phyloP scores from a whole-genome alignment of 2,113 vertebrate species.

The Erythrolamprus reginae region DNA sequence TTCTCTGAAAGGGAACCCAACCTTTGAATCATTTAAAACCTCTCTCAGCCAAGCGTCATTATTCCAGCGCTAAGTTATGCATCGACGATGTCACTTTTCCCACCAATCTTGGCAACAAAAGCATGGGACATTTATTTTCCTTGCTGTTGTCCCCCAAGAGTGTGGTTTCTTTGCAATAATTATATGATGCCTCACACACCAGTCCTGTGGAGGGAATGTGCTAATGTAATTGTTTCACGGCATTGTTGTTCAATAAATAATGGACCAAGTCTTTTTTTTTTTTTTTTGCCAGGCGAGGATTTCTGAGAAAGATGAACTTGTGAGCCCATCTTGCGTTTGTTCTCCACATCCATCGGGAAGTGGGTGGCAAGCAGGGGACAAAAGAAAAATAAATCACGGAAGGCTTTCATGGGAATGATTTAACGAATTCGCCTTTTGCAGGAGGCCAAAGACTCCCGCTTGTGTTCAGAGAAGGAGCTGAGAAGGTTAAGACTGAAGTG shows the following conservation, averaged over 20 bases:
- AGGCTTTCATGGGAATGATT: conserved; percentile 47
- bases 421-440: conserved; percentile 41
- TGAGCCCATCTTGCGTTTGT: not conserved
- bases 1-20: not conserved
- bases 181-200: conserved; percentile 66
- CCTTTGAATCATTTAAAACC: not conserved
- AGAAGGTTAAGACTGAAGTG: conserved; percentile 28
- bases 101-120: not conserved
- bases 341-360: not conserved
- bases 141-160: conserved; percentile 60
- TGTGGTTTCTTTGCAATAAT: conserved; percentile 66
- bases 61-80: conserved; percentile 7
- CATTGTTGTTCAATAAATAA: conserved; percentile 70
- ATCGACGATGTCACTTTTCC: not conserved
- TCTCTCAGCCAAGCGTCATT: not conserved
- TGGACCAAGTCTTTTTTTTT: conserved; percentile 27
- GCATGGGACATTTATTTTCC: conserved; percentile 10
- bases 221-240: conserved; percentile 71
- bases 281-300: conserved; percentile 29
- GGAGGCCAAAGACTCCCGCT: not conserved
- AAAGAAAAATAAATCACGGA: not conserved
- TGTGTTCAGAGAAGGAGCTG: conserved; percentile 26
- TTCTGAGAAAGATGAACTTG: conserved; percentile 22
- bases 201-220: conserved; percentile 60
- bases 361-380: not conserved